phyloP scores from a whole-genome alignment of 2,113 vertebrate genomes.

The Oceanites oceanicus region DNA sequence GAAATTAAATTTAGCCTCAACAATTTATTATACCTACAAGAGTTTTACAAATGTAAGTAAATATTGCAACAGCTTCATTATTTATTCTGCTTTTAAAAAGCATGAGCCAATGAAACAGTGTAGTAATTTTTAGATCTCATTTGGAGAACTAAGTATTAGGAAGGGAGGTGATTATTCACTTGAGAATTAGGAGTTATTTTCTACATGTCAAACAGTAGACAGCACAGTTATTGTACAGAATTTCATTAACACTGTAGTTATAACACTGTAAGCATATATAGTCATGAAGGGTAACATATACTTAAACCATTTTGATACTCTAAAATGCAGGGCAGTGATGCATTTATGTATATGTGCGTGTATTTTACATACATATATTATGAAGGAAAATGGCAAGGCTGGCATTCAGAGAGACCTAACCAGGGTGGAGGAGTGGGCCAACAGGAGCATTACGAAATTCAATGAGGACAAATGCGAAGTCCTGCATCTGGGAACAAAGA shows the following conservation, averaged over 20 bases:
- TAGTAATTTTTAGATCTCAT: background rate
- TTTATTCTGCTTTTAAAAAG: slow-evolving; percentile 7
- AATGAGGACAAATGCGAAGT: background rate
- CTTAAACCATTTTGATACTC: slow-evolving; percentile 16
- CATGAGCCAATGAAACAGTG: accelerated
- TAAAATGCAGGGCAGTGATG: slow-evolving; percentile 32
- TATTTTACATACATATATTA: slow-evolving; percentile 29
- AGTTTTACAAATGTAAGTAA: background rate
- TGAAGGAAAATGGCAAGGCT: slow-evolving; percentile 20
- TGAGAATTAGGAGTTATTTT: slow-evolving; percentile 29
- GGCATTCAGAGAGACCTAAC: background rate
- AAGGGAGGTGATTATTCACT: background rate
- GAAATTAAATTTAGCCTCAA: background rate
- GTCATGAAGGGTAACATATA: slow-evolving; percentile 1
- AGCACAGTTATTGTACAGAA: slow-evolving; percentile 18
- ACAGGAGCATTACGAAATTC: background rate
- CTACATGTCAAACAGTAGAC: background rate
- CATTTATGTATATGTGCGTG: slow-evolving; percentile 32
- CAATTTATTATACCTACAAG: background rate
- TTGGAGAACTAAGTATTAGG: background rate
- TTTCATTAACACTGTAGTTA: slow-evolving; percentile 41
- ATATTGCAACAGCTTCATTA: background rate
- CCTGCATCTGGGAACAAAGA: background rate
- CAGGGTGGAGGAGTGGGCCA: background rate
- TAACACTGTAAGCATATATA: background rate